Evolutionary conservation across 1,140 invertebrate genomes (phyloP).

Genomic region (Papilio helenus): DNA sequence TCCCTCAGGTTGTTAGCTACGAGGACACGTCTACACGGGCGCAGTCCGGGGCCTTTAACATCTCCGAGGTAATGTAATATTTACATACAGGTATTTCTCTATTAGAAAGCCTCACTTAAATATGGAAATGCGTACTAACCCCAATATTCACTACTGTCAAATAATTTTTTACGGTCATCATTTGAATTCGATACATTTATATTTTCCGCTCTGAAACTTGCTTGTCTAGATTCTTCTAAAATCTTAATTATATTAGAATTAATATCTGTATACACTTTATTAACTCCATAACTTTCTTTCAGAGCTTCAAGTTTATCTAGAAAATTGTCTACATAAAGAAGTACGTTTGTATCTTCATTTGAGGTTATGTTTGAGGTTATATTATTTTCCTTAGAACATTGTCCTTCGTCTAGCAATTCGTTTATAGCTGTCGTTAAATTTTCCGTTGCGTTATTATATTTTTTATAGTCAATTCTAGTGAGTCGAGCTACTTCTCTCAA

Average conservation of each 20-base stretch:
- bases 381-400: slow-evolving; percentile 41
- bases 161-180: not conserved
- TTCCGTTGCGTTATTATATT: slow-evolving; percentile 46
- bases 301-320: slow-evolving; percentile 50
- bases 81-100: no score
- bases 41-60: no score
- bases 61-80: no score
- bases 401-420: slow-evolving; percentile 56
- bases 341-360: slow-evolving; percentile 42
- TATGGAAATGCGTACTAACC: slow-evolving; percentile 46
- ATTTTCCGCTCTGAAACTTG: not conserved
- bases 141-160: slow-evolving; percentile 56
- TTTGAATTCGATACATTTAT: not conserved
- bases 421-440: slow-evolving; percentile 59
- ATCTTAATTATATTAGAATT: slow-evolving; percentile 54
- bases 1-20: no score
- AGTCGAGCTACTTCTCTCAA: slow-evolving; percentile 57
- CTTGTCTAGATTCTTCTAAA: slow-evolving; percentile 42
- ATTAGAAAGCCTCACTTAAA: not conserved
- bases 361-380: slow-evolving; percentile 41
- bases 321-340: slow-evolving; percentile 53
- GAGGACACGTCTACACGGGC: no score
- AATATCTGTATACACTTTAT: slow-evolving; percentile 46
- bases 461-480: slow-evolving; percentile 52
- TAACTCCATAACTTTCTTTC: slow-evolving; percentile 47